Evolutionary conservation across 2,888 invertebrate species (phyloP).

Genomic region (Oscheius myriophilus): DNA sequence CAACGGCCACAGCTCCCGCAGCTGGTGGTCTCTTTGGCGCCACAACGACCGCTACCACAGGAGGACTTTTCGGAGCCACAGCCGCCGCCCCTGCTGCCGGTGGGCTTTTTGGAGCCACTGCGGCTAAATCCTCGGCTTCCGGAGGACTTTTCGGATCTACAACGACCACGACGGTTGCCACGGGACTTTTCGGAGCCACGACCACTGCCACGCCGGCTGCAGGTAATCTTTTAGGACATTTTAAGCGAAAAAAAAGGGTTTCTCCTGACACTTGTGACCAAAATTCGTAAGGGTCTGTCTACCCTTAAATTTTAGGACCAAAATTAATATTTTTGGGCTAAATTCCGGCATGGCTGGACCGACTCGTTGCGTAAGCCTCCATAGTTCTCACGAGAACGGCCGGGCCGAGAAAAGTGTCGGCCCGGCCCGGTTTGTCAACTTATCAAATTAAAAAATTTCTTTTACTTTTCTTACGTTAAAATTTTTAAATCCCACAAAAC

Average conservation of each 20-base stretch:
- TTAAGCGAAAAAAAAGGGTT: neutral
- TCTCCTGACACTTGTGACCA: too few species aligned
- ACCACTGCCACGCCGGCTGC: constrained; percentile 8
- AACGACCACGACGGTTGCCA: constrained; percentile 5
- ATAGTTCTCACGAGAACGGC: too few species aligned
- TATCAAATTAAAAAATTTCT: too few species aligned
- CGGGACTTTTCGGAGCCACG: constrained; percentile 22
- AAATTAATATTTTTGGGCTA: too few species aligned
- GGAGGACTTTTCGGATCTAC: constrained; percentile 32
- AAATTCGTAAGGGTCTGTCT: too few species aligned
- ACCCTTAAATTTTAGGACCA: too few species aligned
- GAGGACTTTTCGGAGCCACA: constrained; percentile 36
- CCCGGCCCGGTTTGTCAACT: too few species aligned
- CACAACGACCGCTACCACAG: constrained; percentile 29
- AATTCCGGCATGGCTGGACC: too few species aligned
- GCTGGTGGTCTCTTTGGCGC: constrained; percentile 16
- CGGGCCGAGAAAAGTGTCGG: too few species aligned
- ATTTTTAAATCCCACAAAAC: too few species aligned
- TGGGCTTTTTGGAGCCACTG: constrained; percentile 3
- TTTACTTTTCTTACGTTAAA: too few species aligned
- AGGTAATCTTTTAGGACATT: neutral
- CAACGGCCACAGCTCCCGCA: constrained; percentile 25
- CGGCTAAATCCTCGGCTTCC: constrained; percentile 7
- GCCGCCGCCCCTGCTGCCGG: neutral
- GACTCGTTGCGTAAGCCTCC: too few species aligned